These are phyloP conservation scores for Seira musarum DNA, from an alignment of 2,888 invertebrate genomes.

Conservation along the genomic window DNA sequence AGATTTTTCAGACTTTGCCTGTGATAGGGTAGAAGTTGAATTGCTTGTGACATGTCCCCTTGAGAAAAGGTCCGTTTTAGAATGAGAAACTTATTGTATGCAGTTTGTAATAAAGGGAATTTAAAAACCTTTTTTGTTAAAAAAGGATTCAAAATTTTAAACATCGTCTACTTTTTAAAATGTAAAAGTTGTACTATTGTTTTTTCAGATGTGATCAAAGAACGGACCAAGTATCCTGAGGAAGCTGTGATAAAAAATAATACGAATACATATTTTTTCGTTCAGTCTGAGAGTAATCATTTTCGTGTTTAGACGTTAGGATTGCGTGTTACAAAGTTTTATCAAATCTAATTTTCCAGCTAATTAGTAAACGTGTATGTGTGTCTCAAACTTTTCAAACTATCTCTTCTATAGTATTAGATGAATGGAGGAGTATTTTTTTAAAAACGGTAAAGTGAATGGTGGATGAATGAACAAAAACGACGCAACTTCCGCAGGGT, in stretches of 20 bases:
- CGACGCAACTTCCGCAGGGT: constrained; percentile 17
- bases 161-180: too few relatives aligned
- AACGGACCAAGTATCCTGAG: background rate
- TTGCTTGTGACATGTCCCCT: background rate
- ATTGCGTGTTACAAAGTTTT: background rate
- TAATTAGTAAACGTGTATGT: background rate
- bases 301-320: background rate
- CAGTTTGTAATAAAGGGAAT: too few relatives aligned
- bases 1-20: background rate
- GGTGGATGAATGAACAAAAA: constrained; percentile 13
- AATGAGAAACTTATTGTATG: background rate
- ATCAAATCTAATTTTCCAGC: too few relatives aligned
- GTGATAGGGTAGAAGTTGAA: background rate
- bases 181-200: background rate
- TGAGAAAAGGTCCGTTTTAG: background rate
- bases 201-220: background rate
- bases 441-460: background rate
- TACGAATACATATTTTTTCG: background rate
- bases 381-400: too few relatives aligned
- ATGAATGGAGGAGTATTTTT: background rate
- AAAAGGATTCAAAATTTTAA: too few relatives aligned
- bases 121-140: background rate
- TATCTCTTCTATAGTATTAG: too few relatives aligned
- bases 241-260: background rate
- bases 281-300: background rate